Evolutionary conservation across 23 tunicate species (phyloP).

Genomic region (Trididemnum nubilum): DNA sequence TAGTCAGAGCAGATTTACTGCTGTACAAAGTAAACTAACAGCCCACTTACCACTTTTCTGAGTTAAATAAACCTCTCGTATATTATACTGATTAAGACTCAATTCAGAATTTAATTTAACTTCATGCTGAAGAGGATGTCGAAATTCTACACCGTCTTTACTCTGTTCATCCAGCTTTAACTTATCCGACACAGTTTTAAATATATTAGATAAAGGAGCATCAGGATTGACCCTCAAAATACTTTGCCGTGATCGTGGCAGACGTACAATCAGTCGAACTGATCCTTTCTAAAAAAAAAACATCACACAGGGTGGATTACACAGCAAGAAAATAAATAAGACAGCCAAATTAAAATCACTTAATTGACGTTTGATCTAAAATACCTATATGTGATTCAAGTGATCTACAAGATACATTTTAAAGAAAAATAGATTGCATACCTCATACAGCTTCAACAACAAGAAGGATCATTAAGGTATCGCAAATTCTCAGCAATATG

Average conservation of each 20-base stretch:
- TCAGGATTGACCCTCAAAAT: conserved; percentile 53
- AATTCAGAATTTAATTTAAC: conserved; percentile 21
- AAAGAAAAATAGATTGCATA: too few relatives aligned
- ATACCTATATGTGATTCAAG: too few relatives aligned
- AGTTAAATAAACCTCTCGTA: conserved; percentile 41
- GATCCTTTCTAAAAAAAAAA: conserved; percentile 29
- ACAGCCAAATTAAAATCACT: too few relatives aligned
- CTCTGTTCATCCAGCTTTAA: conserved; percentile 29
- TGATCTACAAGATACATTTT: too few relatives aligned
- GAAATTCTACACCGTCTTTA: conserved; percentile 12
- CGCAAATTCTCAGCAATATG: too few relatives aligned
- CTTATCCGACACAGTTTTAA: conserved; percentile 27
- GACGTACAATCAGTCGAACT: conserved; percentile 49
- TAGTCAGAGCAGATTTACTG: too few relatives aligned
- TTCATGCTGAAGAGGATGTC: conserved; percentile 37
- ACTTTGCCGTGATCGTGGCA: conserved; percentile 51
- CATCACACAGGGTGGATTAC: background rate
- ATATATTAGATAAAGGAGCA: conserved; percentile 25
- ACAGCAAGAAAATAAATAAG: background rate
- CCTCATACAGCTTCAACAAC: too few relatives aligned
- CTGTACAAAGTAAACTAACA: too few relatives aligned
- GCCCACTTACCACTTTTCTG: conserved; percentile 17
- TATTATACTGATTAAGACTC: conserved; percentile 42
- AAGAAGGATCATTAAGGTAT: too few relatives aligned
- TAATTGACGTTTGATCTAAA: too few relatives aligned